Evolutionary conservation across 37 sponge, comb jelly and placozoan species (phyloP).

Genomic region (Theonella swinhoei): DNA sequence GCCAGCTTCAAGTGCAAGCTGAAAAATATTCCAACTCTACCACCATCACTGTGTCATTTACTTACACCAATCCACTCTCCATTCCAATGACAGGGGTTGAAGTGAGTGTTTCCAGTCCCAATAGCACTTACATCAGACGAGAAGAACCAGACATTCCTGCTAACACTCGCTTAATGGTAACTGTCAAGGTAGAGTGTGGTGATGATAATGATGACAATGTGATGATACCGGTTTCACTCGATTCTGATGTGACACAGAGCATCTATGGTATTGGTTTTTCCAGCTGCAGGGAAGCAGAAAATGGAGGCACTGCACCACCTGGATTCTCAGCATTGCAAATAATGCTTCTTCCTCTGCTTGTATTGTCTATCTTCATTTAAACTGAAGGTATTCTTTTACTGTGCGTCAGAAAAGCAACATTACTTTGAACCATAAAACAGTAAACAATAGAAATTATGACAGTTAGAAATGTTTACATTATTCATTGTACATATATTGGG

Average conservation of each 20-base stretch:
- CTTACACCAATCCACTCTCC: slow-evolving; percentile 22
- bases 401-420: no score
- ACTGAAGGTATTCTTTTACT: no score
- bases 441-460: no score
- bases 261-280: slow-evolving; percentile 9
- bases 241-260: slow-evolving; percentile 20
- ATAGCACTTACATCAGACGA: not conserved
- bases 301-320: no score
- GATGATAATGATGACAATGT: not conserved
- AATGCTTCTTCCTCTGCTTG: no score
- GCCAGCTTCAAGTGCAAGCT: no score
- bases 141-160: slow-evolving; percentile 19
- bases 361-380: no score
- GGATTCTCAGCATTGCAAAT: no score
- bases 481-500: no score
- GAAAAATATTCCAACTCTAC: no score
- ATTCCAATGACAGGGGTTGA: slow-evolving; percentile 7
- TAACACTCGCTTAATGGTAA: not conserved
- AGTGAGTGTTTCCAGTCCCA: slow-evolving; percentile 6
- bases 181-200: slow-evolving; percentile 1
- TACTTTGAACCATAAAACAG: no score
- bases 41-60: slow-evolving; percentile 7
- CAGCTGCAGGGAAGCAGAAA: not conserved
- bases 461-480: no score
- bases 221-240: slow-evolving; percentile 23